Percentiles rank a stretch among this genome's conserved stretches.
phyloP scores from a whole-genome alignment of 2,113 vertebrate species.

The Aptenodytes forsteri region DNA sequence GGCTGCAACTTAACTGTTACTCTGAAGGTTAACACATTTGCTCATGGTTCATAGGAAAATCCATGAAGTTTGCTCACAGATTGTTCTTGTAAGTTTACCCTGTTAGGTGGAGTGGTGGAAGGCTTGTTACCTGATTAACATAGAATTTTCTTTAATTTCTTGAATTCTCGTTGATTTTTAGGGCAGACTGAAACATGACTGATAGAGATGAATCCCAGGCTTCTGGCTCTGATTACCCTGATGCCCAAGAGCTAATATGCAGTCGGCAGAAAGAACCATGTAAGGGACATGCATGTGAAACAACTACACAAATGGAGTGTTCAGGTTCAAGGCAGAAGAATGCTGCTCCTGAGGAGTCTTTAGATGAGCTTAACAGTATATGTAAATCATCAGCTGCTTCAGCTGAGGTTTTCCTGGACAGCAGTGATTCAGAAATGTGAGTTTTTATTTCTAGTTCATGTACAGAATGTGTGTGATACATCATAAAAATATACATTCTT shows the following conservation, averaged over 20 bases:
- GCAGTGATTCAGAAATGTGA: constrained; percentile 43
- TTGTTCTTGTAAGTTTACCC: background rate
- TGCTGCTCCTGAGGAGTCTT: background rate
- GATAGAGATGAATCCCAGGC: background rate
- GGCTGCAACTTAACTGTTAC: background rate
- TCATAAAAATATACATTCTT: background rate
- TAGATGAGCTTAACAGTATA: background rate
- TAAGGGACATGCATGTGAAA: background rate
- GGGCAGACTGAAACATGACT: background rate
- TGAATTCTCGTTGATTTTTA: background rate
- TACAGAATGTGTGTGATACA: background rate
- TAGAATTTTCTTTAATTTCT: background rate
- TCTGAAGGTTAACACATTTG: background rate
- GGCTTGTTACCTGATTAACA: background rate
- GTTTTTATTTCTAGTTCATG: background rate
- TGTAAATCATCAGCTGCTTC: background rate
- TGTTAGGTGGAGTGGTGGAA: background rate
- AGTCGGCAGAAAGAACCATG: background rate
- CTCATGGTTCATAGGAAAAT: background rate
- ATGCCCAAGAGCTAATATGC: background rate
- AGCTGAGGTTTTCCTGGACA: background rate
- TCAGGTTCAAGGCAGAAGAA: fast-evolving
- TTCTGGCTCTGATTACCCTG: background rate
- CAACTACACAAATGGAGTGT: fast-evolving
- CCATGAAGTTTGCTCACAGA: background rate